These are phyloP conservation scores for Phymatocera aterrima DNA, from an alignment of 2,888 invertebrate species.

Conservation along the genomic window DNA sequence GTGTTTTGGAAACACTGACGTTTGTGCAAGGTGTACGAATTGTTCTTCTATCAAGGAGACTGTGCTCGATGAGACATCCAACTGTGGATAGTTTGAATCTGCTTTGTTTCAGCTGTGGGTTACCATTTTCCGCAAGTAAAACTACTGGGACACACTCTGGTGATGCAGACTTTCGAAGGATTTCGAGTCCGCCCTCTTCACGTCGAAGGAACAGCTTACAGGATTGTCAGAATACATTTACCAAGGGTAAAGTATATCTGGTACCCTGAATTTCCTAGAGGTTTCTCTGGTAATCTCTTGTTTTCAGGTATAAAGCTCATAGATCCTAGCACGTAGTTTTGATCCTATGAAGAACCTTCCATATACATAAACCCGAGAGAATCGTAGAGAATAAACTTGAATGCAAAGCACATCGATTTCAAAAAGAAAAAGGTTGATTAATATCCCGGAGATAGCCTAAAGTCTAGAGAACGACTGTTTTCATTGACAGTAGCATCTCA, in stretches of 20 bases:
- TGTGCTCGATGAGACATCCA: not conserved
- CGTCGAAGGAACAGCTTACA: slow-evolving; percentile 35
- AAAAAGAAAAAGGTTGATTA: not conserved
- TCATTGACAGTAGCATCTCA: not conserved
- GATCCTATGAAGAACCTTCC: not conserved
- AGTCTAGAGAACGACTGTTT: not conserved
- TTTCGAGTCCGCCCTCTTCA: not conserved
- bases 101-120: not conserved
- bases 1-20: too few species aligned
- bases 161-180: not conserved
- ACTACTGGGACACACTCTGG: not conserved
- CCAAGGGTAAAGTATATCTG: slow-evolving; percentile 23
- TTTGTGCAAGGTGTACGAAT: too few species aligned
- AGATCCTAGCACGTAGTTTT: slow-evolving; percentile 15
- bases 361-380: not conserved
- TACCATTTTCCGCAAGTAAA: not conserved
- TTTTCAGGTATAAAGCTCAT: slow-evolving; percentile 15
- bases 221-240: slow-evolving; percentile 36
- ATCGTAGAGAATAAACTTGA: slow-evolving; percentile 7
- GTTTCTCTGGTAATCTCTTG: slow-evolving; percentile 13
- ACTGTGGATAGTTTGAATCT: not conserved
- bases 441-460: not conserved
- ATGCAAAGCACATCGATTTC: not conserved
- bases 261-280: not conserved
- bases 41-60: not conserved